Percentiles rank a stretch among this genome's conserved stretches.
Evolutionary conservation across 2,888 invertebrate genomes (phyloP).

Genomic region (Belgica antarctica): DNA sequence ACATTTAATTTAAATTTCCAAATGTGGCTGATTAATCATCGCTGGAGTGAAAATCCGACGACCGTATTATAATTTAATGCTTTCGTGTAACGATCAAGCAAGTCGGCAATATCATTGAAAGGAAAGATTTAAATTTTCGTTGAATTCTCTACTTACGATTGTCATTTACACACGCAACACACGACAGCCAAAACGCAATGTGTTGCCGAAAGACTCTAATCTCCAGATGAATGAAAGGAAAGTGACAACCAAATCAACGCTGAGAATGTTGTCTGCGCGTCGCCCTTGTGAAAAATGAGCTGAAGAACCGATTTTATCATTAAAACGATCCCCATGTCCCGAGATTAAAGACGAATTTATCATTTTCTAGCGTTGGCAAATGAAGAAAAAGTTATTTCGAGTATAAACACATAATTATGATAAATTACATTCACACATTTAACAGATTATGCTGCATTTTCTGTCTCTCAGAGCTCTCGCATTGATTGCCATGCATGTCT

Average conservation of each 20-base stretch:
- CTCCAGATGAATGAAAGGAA: conserved; percentile 14
- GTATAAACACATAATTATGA: conserved; percentile 36
- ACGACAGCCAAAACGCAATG: conserved; percentile 32
- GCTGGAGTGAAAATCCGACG: neutral
- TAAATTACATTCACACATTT: conserved; percentile 41
- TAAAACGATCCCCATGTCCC: conserved; percentile 30
- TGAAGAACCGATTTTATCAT: conserved; percentile 28
- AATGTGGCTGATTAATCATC: conserved; percentile 26
- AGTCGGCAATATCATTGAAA: neutral
- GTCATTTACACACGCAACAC: conserved; percentile 19
- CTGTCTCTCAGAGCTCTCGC: neutral
- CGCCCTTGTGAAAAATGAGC: conserved; percentile 8
- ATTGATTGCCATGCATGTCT: conserved; percentile 23
- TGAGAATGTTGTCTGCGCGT: conserved; percentile 6
- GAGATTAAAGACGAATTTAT: conserved; percentile 42
- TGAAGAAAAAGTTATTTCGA: neutral
- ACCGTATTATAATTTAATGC: conserved; percentile 2
- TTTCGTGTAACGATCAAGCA: neutral
- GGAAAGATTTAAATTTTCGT: neutral
- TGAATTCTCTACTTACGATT: conserved; percentile 7
- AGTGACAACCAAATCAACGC: conserved; percentile 41
- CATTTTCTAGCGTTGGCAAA: conserved; percentile 13
- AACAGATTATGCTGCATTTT: conserved; percentile 37
- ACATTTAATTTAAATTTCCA: conserved; percentile 24
- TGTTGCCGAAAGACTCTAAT: conserved; percentile 36